A percentile compares a stretch with the other conserved stretches of the same genome.
phyloP scores from a whole-genome alignment of 2,797 vertebrate species.

The Zonotrichia albicollis region DNA sequence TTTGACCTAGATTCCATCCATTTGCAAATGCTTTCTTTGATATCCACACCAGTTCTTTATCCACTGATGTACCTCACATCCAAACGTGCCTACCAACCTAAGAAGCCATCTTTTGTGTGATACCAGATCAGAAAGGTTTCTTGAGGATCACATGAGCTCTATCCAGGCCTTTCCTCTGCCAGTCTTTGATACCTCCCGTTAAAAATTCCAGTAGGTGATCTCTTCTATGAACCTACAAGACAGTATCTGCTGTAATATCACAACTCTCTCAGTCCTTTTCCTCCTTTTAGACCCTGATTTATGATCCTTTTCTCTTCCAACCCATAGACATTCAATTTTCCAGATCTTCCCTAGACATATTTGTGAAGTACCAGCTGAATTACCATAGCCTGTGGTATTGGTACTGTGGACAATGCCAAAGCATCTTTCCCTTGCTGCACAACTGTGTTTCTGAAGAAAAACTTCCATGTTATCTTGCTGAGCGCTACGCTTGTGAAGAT shows the following conservation, averaged over 20 bases:
- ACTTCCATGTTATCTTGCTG: neutral
- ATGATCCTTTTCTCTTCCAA: conserved; percentile 9
- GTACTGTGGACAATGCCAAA: neutral
- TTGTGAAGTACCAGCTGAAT: neutral
- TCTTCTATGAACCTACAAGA: neutral
- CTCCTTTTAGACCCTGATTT: conserved; percentile 23
- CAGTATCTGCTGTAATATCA: neutral
- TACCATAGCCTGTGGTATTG: neutral
- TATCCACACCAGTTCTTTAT: neutral
- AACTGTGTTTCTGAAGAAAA: conserved; percentile 3
- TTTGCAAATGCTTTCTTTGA: conserved; percentile 12
- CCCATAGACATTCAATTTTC: neutral
- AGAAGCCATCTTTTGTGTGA: conserved; percentile 17
- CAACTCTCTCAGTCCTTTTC: neutral
- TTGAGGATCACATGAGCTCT: conserved; percentile 26
- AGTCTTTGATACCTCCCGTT: conserved; percentile 13
- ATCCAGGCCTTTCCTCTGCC: conserved; percentile 34
- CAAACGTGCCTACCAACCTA: conserved; percentile 2
- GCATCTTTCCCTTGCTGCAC: neutral
- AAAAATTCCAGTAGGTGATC: conserved; percentile 24
- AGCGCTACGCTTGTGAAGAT: neutral
- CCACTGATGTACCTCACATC: neutral
- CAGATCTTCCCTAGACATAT: neutral
- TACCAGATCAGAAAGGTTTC: conserved; percentile 29
- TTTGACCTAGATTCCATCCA: conserved; percentile 15